phyloP scores from a whole-genome alignment of 2,888 invertebrate genomes.

The Limnephilus lunatus region DNA sequence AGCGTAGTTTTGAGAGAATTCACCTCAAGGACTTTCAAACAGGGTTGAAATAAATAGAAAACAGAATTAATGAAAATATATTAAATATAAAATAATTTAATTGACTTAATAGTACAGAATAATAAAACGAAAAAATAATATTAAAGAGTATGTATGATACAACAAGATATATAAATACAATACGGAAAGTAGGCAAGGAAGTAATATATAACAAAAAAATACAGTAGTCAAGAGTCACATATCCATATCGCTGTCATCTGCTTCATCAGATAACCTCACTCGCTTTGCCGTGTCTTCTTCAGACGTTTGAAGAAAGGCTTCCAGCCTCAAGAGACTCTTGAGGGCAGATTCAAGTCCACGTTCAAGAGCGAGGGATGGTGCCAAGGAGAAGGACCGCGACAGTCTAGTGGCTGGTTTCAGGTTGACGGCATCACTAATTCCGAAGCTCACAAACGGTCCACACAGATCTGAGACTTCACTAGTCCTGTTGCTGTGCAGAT shows the following conservation, averaged over 20 bases:
- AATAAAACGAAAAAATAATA: no score
- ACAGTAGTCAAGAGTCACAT: not conserved
- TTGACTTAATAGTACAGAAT: no score
- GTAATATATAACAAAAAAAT: no score
- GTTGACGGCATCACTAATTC: not conserved
- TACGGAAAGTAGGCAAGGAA: no score
- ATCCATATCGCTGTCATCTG: not conserved
- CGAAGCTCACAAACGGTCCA: not conserved
- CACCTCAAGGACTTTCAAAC: no score
- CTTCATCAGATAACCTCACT: not conserved
- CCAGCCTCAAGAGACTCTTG: not conserved
- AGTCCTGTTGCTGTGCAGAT: not conserved
- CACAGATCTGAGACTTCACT: not conserved
- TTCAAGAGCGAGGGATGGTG: not conserved
- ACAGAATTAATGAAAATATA: no score
- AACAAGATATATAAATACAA: no score
- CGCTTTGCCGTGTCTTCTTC: not conserved
- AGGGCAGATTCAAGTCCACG: not conserved
- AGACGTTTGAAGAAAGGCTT: not conserved
- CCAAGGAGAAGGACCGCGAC: not conserved
- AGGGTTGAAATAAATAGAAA: no score
- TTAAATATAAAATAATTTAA: no score
- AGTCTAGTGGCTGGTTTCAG: not conserved
- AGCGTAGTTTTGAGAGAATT: no score
- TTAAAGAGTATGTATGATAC: no score